Evolutionary conservation across 2,113 vertebrate species (phyloP).

Genomic region (Salvelinus fontinalis): DNA sequence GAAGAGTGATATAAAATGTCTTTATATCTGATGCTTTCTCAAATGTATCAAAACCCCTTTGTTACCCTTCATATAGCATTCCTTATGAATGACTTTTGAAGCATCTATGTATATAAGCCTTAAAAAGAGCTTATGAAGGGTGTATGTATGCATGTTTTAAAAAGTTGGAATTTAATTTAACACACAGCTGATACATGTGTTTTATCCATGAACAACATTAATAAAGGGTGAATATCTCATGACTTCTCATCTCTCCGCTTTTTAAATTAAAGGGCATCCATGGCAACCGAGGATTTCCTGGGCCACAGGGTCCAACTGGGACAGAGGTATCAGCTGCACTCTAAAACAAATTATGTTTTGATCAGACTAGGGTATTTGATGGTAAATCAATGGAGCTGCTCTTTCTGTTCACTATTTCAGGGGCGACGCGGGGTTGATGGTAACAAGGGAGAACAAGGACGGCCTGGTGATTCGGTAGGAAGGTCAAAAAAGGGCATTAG

Average conservation of each 20-base stretch:
- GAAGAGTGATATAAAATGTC: too few species aligned
- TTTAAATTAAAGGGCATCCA: slow-evolving; percentile 79
- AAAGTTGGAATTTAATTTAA: too few species aligned
- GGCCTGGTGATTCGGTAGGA: slow-evolving; percentile 83
- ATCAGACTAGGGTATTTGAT: background rate
- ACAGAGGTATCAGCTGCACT: slow-evolving; percentile 73
- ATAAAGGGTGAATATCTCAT: background rate
- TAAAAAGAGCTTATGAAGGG: too few species aligned
- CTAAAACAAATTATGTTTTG: background rate
- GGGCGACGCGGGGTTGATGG: slow-evolving; percentile 84
- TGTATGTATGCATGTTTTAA: too few species aligned
- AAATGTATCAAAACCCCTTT: too few species aligned
- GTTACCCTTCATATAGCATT: too few species aligned
- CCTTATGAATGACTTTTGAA: too few species aligned
- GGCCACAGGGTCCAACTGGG: slow-evolving; percentile 82
- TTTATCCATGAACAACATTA: too few species aligned
- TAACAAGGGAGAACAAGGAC: slow-evolving; percentile 86
- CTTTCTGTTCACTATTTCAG: slow-evolving; percentile 55
- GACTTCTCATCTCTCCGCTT: background rate
- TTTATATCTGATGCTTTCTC: too few species aligned
- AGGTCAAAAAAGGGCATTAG: slow-evolving; percentile 39
- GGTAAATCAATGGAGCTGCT: slow-evolving; percentile 6
- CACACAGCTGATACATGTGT: too few species aligned
- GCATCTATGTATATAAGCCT: too few species aligned
- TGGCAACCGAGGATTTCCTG: slow-evolving; percentile 81